Conservation (phyloP, 2,797 vertebrate species). For the Cryptoblepharus egeriae region DNA sequence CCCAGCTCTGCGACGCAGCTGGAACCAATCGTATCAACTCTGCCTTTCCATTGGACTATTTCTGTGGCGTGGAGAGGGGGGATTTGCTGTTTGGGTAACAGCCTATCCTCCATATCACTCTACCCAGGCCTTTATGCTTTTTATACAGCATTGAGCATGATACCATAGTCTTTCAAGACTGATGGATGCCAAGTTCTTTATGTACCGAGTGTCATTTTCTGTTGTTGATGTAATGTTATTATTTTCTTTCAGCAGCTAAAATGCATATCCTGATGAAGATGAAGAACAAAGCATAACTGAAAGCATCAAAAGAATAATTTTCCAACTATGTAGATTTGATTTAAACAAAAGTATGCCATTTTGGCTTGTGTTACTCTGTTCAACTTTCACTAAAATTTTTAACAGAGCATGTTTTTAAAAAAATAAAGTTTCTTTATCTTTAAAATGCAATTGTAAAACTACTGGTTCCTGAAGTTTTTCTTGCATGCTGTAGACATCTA, state of each 20-base stretch:
- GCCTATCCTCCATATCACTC: too few species aligned
- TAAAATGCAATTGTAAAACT: not conserved
- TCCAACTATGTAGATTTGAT: not conserved
- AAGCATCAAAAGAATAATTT: not conserved
- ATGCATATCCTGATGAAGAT: not conserved
- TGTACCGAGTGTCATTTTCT: not conserved
- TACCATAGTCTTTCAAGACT: too few species aligned
- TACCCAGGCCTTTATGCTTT: too few species aligned
- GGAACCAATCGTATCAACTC: too few species aligned
- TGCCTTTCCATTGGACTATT: too few species aligned
- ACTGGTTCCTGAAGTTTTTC: not conserved
- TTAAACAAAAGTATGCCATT: not conserved
- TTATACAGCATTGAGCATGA: too few species aligned
- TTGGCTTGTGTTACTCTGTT: not conserved
- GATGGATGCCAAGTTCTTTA: too few species aligned
- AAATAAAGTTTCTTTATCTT: not conserved
- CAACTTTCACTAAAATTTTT: not conserved
- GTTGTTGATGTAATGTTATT: not conserved
- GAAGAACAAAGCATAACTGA: not conserved
- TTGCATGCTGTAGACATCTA: not conserved
- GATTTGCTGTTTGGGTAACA: too few species aligned
- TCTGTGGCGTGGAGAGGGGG: too few species aligned
- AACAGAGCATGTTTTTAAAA: not conserved
- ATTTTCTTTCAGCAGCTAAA: constrained; percentile 6
- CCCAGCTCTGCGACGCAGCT: too few species aligned